Conservation (phyloP, 2,888 invertebrate genomes). For the Cynaeus angustus region DNA sequence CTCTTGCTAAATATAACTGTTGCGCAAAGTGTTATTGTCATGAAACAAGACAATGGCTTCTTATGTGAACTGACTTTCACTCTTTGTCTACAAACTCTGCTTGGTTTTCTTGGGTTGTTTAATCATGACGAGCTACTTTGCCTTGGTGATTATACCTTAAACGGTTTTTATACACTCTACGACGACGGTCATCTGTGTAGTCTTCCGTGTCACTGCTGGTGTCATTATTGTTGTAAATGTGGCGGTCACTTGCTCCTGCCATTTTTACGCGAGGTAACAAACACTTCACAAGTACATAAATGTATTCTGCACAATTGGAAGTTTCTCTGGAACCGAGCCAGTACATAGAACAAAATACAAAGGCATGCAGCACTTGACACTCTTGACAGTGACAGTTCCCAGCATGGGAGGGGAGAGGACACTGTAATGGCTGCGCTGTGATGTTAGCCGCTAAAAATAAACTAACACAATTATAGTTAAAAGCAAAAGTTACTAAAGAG, state of each 20-base stretch:
- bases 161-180: conserved; percentile 82
- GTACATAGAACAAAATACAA: conserved; percentile 63
- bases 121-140: neutral
- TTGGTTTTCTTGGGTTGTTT: conserved; percentile 1
- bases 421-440: no score
- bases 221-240: conserved; percentile 71
- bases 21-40: conserved; percentile 41
- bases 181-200: conserved; percentile 82
- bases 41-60: conserved; percentile 37
- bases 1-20: conserved; percentile 39
- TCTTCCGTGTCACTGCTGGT: conserved; percentile 92
- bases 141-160: conserved; percentile 73
- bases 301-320: conserved; percentile 66
- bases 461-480: no score
- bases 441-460: conserved; percentile 26
- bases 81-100: neutral
- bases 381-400: conserved; percentile 38
- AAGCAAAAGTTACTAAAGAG: neutral
- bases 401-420: no score
- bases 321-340: conserved; percentile 67
- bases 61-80: conserved; percentile 25
- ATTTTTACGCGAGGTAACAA: conserved; percentile 67
- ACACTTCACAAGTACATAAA: conserved; percentile 68
- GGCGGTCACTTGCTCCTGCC: conserved; percentile 69
- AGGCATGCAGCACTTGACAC: conserved; percentile 39